These are phyloP conservation scores for Acanthochromis polyacanthus DNA, from an alignment of 2,113 vertebrate genomes.

Conservation along the genomic window DNA sequence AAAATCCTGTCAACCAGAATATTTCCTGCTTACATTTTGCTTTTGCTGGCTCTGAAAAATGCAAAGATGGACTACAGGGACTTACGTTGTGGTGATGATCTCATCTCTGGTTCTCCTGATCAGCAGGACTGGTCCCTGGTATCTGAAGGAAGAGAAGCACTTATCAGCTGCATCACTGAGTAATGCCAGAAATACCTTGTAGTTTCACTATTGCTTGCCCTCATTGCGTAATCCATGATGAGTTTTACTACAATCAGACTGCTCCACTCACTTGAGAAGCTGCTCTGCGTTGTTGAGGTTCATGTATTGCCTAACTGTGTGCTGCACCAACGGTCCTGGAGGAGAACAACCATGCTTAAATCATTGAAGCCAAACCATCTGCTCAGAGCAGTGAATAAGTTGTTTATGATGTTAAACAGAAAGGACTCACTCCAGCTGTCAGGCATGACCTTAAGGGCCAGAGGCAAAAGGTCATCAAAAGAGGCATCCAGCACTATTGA, in stretches of 20 bases:
- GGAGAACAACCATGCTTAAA: constrained; percentile 13
- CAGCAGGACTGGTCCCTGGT: constrained; percentile 91
- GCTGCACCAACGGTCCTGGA: constrained; percentile 89
- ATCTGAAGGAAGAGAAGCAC: constrained; percentile 77
- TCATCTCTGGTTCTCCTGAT: constrained; percentile 94
- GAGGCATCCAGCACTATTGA: constrained; percentile 91
- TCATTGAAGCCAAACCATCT: constrained; percentile 1
- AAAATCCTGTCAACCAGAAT: no score
- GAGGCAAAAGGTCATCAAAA: constrained; percentile 92
- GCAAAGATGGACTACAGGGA: constrained; percentile 20
- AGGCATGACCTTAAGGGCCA: constrained; percentile 95
- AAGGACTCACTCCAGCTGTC: constrained; percentile 93
- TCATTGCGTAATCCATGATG: constrained; percentile 12
- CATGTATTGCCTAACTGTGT: constrained; percentile 92
- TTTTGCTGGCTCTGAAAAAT: background rate
- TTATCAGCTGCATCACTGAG: constrained; percentile 1
- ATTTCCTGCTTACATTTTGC: no score
- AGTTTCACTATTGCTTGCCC: constrained; percentile 13
- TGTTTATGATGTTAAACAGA: background rate
- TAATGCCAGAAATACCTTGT: background rate
- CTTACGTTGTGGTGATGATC: constrained; percentile 94
- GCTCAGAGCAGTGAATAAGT: background rate
- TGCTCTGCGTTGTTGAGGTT: constrained; percentile 94
- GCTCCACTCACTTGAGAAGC: constrained; percentile 89
- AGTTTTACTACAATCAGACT: background rate